These are phyloP conservation scores for Sphenopsis melanotis DNA, from an alignment of 2,797 vertebrate species.

Conservation along the genomic window DNA sequence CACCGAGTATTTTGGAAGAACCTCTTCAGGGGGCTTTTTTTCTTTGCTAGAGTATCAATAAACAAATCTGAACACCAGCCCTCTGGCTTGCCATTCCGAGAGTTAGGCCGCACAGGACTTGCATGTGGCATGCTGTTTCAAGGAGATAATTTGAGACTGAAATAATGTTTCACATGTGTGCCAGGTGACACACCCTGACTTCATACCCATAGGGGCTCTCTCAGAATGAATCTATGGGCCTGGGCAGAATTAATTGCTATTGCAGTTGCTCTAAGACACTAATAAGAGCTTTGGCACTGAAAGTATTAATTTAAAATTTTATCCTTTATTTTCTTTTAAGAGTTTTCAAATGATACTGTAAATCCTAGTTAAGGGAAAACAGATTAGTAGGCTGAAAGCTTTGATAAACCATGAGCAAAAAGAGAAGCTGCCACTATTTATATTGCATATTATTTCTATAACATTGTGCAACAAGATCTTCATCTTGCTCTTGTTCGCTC, in stretches of 20 bases:
- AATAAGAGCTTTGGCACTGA: not conserved
- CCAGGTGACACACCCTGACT: not conserved
- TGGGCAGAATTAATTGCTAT: not conserved
- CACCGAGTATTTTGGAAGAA: not conserved
- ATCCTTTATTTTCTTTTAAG: not conserved
- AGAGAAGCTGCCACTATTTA: not conserved
- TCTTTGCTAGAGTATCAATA: not conserved
- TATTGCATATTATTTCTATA: not conserved
- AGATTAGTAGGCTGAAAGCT: not conserved
- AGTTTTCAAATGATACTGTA: not conserved
- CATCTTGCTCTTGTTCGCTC: not conserved
- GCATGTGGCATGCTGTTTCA: not conserved
- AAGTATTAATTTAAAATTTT: not conserved
- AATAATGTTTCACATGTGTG: not conserved
- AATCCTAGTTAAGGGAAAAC: conserved; percentile 40
- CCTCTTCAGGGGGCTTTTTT: not conserved
- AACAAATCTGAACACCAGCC: not conserved
- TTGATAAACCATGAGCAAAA: not conserved
- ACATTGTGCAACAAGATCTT: not conserved
- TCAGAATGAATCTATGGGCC: not conserved
- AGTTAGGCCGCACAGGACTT: not conserved
- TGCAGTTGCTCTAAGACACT: not conserved
- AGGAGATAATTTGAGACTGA: not conserved
- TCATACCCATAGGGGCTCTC: not conserved
- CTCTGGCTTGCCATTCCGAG: not conserved